Percentiles rank a stretch among this genome's conserved stretches.
These are phyloP conservation scores for Drosophila lacertosa DNA, from an alignment of 1,140 invertebrate species.

Conservation along the genomic window DNA sequence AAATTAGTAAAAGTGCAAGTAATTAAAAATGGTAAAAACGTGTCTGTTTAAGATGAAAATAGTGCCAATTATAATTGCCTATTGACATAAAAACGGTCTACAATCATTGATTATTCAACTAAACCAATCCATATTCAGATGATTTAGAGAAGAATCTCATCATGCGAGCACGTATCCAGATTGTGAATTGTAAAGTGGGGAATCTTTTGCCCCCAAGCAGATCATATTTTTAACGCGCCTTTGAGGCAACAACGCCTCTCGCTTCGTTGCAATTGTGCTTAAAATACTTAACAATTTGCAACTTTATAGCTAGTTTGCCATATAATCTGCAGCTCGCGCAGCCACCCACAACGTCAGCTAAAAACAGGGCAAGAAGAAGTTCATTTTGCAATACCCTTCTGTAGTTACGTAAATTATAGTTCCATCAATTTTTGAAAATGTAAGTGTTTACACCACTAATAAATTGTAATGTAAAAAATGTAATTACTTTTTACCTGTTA, in stretches of 20 bases:
- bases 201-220: background rate
- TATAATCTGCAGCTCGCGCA: constrained; percentile 37
- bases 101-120: background rate
- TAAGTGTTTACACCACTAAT: too few species aligned
- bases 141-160: too few species aligned
- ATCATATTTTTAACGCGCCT: background rate
- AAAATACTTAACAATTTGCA: constrained; percentile 38
- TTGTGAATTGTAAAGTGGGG: background rate
- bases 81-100: background rate
- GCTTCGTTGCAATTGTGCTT: constrained; percentile 34
- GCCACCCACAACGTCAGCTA: constrained; percentile 40
- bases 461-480: too few species aligned
- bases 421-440: too few species aligned
- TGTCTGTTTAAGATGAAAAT: background rate
- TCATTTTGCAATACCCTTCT: background rate
- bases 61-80: background rate
- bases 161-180: background rate
- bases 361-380: background rate
- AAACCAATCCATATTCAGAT: background rate
- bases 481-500: too few species aligned
- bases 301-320: constrained; percentile 53
- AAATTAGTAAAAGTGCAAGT: constrained; percentile 40
- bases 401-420: too few species aligned
- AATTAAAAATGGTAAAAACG: constrained; percentile 57
- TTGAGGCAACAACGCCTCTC: background rate